Conservation (phyloP, 2,113 vertebrate species). For the Oryzias curvinotus region DNA sequence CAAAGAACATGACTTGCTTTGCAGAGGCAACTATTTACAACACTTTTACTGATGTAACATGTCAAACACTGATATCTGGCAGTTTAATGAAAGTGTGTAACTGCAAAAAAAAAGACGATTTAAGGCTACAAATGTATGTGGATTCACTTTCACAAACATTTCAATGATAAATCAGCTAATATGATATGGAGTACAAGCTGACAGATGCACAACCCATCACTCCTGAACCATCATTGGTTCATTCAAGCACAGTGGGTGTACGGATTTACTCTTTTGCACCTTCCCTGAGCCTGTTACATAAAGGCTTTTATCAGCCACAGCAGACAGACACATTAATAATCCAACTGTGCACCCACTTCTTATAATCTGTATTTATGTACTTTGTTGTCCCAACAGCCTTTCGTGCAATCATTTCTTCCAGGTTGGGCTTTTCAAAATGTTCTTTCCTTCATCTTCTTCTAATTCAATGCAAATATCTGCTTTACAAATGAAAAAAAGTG, state of each 20-base stretch:
- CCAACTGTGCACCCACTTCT: constrained; percentile 10
- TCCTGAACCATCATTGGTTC: constrained; percentile 3
- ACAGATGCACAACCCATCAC: neutral
- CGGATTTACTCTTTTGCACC: constrained; percentile 23
- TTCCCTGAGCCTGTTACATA: constrained; percentile 31
- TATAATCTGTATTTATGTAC: neutral
- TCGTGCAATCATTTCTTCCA: neutral
- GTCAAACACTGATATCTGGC: too few relatives aligned
- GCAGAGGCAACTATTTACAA: too few relatives aligned
- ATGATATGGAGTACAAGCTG: constrained; percentile 10
- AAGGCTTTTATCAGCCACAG: constrained; percentile 18
- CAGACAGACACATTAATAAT: constrained; percentile 14
- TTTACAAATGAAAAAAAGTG: neutral
- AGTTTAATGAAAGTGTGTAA: too few relatives aligned
- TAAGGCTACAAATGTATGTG: neutral
- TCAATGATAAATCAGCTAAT: constrained; percentile 8
- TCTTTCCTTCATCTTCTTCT: neutral
- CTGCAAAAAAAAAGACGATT: too few relatives aligned
- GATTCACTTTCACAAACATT: constrained; percentile 27
- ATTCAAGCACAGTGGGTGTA: constrained; percentile 9
- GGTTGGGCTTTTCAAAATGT: neutral
- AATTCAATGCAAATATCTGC: neutral
- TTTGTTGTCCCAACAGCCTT: neutral
- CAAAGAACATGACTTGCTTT: too few relatives aligned
- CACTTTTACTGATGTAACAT: too few relatives aligned